phyloP scores from a whole-genome alignment of 2,888 invertebrate genomes.

The Calliphora vomitoria region DNA sequence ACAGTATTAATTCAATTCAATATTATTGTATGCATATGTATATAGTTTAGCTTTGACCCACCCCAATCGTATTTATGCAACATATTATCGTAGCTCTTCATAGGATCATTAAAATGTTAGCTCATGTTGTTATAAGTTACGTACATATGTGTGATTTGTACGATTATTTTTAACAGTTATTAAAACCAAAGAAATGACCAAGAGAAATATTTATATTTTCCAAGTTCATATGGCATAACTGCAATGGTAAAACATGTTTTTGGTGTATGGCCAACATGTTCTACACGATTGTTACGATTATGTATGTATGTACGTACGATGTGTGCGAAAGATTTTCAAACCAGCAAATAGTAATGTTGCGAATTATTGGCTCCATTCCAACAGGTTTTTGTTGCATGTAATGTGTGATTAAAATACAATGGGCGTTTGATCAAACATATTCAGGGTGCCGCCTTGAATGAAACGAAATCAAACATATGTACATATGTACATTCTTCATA shows the following conservation, averaged over 20 bases:
- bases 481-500: background rate
- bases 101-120: too few species aligned
- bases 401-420: constrained; percentile 34
- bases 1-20: too few species aligned
- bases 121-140: too few species aligned
- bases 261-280: constrained; percentile 7
- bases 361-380: constrained; percentile 33
- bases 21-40: too few species aligned
- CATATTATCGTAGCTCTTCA: too few species aligned
- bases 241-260: constrained; percentile 4
- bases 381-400: constrained; percentile 31
- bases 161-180: too few species aligned
- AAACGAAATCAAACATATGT: background rate
- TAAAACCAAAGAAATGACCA: too few species aligned
- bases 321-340: background rate
- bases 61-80: too few species aligned
- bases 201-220: constrained; percentile 5
- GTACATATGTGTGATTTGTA: too few species aligned
- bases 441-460: constrained; percentile 35
- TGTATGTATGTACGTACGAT: background rate
- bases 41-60: too few species aligned
- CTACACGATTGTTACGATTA: background rate
- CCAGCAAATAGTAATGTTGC: background rate
- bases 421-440: constrained; percentile 24
- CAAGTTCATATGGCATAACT: constrained; percentile 5